Evolutionary conservation across 1,140 invertebrate species (phyloP), one percentile per base, ranked within the genome.

Genomic region (Heliconius hermathena): DNA sequence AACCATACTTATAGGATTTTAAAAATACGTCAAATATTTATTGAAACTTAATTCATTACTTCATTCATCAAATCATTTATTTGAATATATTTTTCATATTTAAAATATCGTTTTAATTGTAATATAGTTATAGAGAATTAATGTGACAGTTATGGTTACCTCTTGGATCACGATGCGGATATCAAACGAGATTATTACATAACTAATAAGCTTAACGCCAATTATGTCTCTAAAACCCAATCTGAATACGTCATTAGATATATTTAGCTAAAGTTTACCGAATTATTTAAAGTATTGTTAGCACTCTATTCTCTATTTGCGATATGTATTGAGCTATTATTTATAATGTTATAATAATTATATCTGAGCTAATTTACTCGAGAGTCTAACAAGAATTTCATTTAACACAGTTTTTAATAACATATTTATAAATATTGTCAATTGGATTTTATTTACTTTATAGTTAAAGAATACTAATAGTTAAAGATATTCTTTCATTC

Each of bases 221-320:
- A 75, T 75, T 60, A 66, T 71, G 36, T 38, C 38, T 13, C 36
- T 29, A 49, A 46, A 76, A 49, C 52, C 38, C 36, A 71, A 41
- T 76, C 38, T 70, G 57, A 60, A 66, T 76, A 76, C 57, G 74
- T 66, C 57, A 66, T 76, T 76, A 76, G 52, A 49, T 4, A 9
- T 26, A 22, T 46, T 46, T 16, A 46, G 41, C 41, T 60, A 22
- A 22, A 60, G n/a, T 60, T 60, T 60, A 22, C 8, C 6, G 26
- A n/a, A n/a, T n/a, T n/a, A n/a, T n/a, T n/a, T n/a, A n/a, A n/a
- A n/a, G n/a, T 26, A 26, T 26, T 26, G 26, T 26, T 13, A 46
- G 11, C 26, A 22, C 20, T 26, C 20, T 11, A 60, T 60, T 60
- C 20, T 26, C 3, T 22, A 0, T 13, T 60, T 60, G 1, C n/a